phyloP scores from a whole-genome alignment of 2,888 invertebrate species.

The Leptarthrus brevirostris region DNA sequence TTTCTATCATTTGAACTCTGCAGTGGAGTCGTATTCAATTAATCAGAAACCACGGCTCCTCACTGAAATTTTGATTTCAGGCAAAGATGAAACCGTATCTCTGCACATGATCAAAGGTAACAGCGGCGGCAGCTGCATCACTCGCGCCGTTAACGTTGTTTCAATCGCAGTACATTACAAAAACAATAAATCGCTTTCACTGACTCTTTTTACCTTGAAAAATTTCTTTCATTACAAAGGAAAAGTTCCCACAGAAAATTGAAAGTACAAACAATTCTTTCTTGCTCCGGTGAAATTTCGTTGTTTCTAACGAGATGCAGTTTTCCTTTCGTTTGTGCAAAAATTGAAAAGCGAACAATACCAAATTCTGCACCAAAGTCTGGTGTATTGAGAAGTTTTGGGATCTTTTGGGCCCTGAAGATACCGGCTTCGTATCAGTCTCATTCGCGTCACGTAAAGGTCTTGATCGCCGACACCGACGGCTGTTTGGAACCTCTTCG shows the following conservation, averaged over 20 bases:
- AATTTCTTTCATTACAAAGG: conserved; percentile 13
- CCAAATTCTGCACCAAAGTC: neutral
- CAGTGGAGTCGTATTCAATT: too few species aligned
- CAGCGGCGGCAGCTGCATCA: too few species aligned
- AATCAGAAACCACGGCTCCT: too few species aligned
- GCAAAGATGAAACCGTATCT: too few species aligned
- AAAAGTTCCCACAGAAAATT: conserved; percentile 45
- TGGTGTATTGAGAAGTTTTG: neutral
- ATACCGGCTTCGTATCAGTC: neutral
- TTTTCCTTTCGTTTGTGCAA: conserved; percentile 2
- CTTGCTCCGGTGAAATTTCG: conserved; percentile 35
- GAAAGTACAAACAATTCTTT: conserved; percentile 45
- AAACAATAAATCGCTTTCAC: conserved; percentile 39
- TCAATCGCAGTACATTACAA: neutral
- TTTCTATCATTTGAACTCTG: too few species aligned
- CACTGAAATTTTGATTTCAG: too few species aligned
- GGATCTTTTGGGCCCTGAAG: conserved; percentile 10
- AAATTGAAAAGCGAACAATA: neutral
- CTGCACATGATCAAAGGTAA: too few species aligned
- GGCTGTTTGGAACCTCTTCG: neutral
- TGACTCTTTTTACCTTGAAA: conserved; percentile 10
- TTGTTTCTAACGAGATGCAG: conserved; percentile 12
- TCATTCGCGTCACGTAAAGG: neutral
- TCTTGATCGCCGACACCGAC: conserved; percentile 2
- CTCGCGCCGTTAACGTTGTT: neutral